Base-by-base conservation (phyloP, 2,797 vertebrate genomes). In the Telmatherina bonti region DNA sequence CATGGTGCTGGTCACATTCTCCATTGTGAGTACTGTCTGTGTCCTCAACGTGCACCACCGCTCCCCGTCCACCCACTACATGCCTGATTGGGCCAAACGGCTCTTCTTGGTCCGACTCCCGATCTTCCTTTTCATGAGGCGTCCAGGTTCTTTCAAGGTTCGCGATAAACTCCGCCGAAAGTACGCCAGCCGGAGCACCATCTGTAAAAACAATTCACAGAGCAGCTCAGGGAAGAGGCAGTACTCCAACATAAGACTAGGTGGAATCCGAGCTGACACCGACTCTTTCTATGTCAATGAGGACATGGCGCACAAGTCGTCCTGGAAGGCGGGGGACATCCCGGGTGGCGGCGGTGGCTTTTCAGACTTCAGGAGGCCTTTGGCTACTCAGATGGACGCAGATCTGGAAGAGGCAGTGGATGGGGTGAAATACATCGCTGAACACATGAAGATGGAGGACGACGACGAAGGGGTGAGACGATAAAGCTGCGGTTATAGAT, bases 1-100 rank as follows among this genome's bases (percentile, higher is more conserved):
- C 67, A 95, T 95, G 95, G 93, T 95, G 26, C 79, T 95, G 74
- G 95, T 95, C 61, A 95, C 94, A 10, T 95, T 95, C 80, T 94
- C 93, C 38, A 95, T 82, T 1, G 94, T 95, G 58, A 91, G 89
- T 64, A 92, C 89, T 0, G 95, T 94, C 74, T 95, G 94, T 0
- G 93, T 94, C 56, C 93, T 96, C 53, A 96, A 96, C 2, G 87
- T 95, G 7, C 94, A 96, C 82, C 95, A 96, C 72, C 94, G 95
- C 33, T 95, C 95, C 7, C 95, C 95, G 0, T 95, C 93, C 71
- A 96, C 95, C 10, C 95, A 96, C 85, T 83, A 89, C 74, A 96
- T 96, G 95, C 94, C 95, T 0, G 79, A 89, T 59, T 96, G 95
- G 95, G 95, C 95, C 66, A 93, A 93, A 51, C 90, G 76, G 7